Evolutionary conservation across 2,797 vertebrate species (phyloP), one percentile per base, ranked within the genome.

Genomic region (Ctenosaura bakeri): DNA sequence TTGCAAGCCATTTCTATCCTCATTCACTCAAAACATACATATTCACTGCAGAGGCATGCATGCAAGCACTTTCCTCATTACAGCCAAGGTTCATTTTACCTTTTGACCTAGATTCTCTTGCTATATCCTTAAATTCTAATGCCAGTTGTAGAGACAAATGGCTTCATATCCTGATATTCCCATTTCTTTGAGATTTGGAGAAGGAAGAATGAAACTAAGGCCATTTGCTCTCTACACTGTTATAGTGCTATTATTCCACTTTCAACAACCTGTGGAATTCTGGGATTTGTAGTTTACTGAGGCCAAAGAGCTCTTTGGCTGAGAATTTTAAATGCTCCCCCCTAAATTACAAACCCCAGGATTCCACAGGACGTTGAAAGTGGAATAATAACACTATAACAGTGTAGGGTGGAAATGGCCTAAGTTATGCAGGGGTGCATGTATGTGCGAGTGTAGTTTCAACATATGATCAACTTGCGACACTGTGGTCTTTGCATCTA

Each of bases 1-100:
- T 59, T 82, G 87, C 89, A 32, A 85, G 83, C 90, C 94, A 90
- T 87, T 83, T 92, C 95, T 92, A 95, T 90, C 79, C 94, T 94
- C 74, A 77, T 59, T 83, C 50, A n/a, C 50, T 83, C 74, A 64
- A 86, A 90, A 88, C 32, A 84, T 42, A 83, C 18, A 78, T 74
- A 85, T 64, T 78, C 90, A 83, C 91, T 95, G 79, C 91, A 92
- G 12, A 91, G 38, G 74, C 88, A 88, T 87, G 50, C 32, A 71
- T 64, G 38, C 54, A 87, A 83, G 64, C 50, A 83, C 26, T 83
- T 69, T 66, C 66, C 6, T 83, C 71, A 83, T 88, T 91, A 88
- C 16, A 90, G 42, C 84, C 71, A 87, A 92, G 88, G 77, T 26
- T 35, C 50, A 52, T 54, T 84, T 20, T 88, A 91, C 83, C 93